Evolutionary conservation across 2,113 vertebrate species (phyloP), one percentile per base, ranked within the genome.

Genomic region (Pachypanchax playfairii): DNA sequence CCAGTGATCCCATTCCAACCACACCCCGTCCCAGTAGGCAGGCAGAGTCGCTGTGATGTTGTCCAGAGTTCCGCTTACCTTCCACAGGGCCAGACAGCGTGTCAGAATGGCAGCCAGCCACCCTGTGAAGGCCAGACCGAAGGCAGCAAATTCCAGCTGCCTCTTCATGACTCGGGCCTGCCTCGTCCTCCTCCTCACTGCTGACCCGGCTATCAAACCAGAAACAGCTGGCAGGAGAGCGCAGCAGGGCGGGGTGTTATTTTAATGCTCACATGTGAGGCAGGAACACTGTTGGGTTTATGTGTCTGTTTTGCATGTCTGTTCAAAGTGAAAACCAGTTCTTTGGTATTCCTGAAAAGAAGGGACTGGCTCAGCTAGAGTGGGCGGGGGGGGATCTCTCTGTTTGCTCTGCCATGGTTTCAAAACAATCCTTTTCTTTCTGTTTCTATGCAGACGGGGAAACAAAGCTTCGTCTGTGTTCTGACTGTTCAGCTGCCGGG

Each of bases 1-100:
- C 84, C 96, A 98, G 60, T 93, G 88, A 66, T 94, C 87, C 84
- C 96, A 98, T 35, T 92, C 91, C 91, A 96, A 92, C 96, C 96
- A 98, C 52, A 96, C 89, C 21, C 96, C 95, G 42, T 97, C 95
- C 95, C 95, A 97, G 75, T 93, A 90, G 50, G 83, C 91, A 38
- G 95, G 94, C 38, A 96, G 93, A 0, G 93, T 88, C 0, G 94
- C 90, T 0, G 95, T 94, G 72, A 85, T 89, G 87, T 88, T 93
- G 67, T 88, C 75, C 57, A 91, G 13, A 3, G 79, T 77, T 43
- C 92, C 91, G 3, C 93, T 94, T 24, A 96, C 94, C 52, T 79
- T 93, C 96, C 96, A 97, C 73, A 96, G 90, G 11, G 95, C 91
- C 90, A 96, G 90, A 70, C 90, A 90, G 4, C 93, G 93, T 6